Percentiles rank a stretch among this genome's conserved stretches.
Conservation (phyloP, 2,113 vertebrate species). For the Phyllostomus discolor region DNA sequence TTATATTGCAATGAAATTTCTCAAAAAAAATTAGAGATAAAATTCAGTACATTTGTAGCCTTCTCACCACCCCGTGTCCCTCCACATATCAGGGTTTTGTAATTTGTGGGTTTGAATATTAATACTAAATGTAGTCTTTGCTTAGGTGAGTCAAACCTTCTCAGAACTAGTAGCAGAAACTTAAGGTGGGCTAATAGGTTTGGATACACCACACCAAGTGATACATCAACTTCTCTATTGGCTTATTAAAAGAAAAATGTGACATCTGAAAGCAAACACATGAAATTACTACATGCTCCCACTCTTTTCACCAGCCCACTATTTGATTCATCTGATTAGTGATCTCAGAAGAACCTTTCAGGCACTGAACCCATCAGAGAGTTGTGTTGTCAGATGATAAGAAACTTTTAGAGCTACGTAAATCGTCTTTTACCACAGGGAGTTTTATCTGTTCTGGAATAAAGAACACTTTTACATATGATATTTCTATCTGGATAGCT, state of each 20-base stretch:
- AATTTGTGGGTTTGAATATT: not conserved
- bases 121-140: slow-evolving; percentile 61
- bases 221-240: slow-evolving; percentile 70
- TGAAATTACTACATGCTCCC: slow-evolving; percentile 70
- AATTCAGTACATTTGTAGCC: not conserved
- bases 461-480: slow-evolving; percentile 74
- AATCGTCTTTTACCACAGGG: slow-evolving; percentile 75
- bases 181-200: slow-evolving; percentile 68
- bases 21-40: not conserved
- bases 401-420: slow-evolving; percentile 81
- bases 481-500: slow-evolving; percentile 75
- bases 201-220: slow-evolving; percentile 65
- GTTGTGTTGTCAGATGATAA: slow-evolving; percentile 76
- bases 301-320: slow-evolving; percentile 70
- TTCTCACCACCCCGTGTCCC: not conserved
- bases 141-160: slow-evolving; percentile 55
- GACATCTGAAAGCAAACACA: slow-evolving; percentile 74
- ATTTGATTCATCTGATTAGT: slow-evolving; percentile 80
- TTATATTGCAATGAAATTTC: not conserved
- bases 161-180: slow-evolving; percentile 55
- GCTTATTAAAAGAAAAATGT: slow-evolving; percentile 73
- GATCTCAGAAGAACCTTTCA: slow-evolving; percentile 78
- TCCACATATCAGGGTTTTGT: not conserved
- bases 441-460: slow-evolving; percentile 74
- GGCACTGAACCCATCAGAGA: slow-evolving; percentile 77